Conservation (phyloP, 2,113 vertebrate genomes). For the Chaetorhynchus papuensis region DNA sequence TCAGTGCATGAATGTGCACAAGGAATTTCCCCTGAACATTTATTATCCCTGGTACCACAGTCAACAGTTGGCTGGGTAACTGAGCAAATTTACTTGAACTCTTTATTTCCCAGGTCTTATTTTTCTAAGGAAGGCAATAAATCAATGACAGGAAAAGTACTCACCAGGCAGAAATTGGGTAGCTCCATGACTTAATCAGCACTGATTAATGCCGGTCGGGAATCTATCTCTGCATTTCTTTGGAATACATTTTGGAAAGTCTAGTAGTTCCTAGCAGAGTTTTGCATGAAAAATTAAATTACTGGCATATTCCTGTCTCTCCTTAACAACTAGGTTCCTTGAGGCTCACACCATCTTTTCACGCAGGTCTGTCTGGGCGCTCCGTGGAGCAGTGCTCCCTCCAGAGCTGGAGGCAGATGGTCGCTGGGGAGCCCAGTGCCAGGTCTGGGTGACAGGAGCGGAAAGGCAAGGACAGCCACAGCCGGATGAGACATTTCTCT, state of each 20-base stretch:
- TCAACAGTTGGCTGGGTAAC: constrained; percentile 59
- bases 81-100: constrained; percentile 64
- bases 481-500: neutral
- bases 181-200: constrained; percentile 67
- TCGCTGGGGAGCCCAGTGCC: neutral
- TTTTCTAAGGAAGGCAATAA: constrained; percentile 65
- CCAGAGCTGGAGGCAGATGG: neutral
- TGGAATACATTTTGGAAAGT: constrained; percentile 62
- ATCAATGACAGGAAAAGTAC: constrained; percentile 67
- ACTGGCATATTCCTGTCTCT: neutral
- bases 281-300: constrained; percentile 43
- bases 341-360: neutral
- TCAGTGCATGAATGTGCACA: neutral
- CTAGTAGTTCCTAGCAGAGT: constrained; percentile 22
- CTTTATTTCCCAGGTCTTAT: constrained; percentile 64
- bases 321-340: neutral
- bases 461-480: neutral
- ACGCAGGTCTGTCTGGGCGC: rapidly evolving
- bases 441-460: neutral
- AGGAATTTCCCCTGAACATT: constrained; percentile 38
- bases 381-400: neutral
- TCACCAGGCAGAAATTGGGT: constrained; percentile 67
- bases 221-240: constrained; percentile 61
- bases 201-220: constrained; percentile 64
- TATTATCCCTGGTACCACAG: constrained; percentile 45